Percentiles rank a stretch among this genome's conserved stretches.
Evolutionary conservation across 2,113 vertebrate genomes (phyloP).

Genomic region (Megaleporinus macrocephalus): DNA sequence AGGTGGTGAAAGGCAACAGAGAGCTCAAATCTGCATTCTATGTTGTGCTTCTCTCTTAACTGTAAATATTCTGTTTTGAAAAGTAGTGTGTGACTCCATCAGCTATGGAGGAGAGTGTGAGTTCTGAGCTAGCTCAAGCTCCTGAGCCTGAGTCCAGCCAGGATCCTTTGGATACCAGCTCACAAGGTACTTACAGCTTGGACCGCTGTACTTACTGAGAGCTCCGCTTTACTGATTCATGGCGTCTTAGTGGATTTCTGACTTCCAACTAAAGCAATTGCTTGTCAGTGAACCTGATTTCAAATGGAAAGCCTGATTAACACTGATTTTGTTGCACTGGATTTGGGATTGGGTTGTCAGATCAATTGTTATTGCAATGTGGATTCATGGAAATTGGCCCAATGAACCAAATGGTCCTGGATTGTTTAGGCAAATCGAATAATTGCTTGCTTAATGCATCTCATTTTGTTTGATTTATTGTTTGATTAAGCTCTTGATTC

Average conservation of each 20-base stretch:
- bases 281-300: not conserved
- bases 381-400: not conserved
- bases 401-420: not conserved
- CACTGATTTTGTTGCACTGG: conserved; percentile 3
- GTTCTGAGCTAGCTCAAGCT: conserved; percentile 73
- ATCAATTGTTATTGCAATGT: not conserved
- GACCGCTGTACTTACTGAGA: conserved; percentile 35
- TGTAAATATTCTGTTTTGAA: conserved; percentile 76
- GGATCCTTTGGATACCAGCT: conserved; percentile 80
- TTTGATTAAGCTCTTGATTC: not conserved
- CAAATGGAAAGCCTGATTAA: not conserved
- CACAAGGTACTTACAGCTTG: conserved; percentile 81
- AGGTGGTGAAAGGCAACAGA: conserved; percentile 20
- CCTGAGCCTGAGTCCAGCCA: conserved; percentile 79
- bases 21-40: conserved; percentile 59
- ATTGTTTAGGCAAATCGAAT: no score
- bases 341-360: not conserved
- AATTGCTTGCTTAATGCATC: not conserved
- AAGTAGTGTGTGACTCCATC: conserved; percentile 71
- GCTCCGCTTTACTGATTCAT: conserved; percentile 19
- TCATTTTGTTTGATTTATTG: not conserved
- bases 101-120: conserved; percentile 82
- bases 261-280: not conserved
- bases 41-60: conserved; percentile 73
- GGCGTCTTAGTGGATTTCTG: conserved; percentile 4